Base-by-base conservation (phyloP, 2,113 vertebrate genomes). In the Paramormyrops kingsleyae region DNA sequence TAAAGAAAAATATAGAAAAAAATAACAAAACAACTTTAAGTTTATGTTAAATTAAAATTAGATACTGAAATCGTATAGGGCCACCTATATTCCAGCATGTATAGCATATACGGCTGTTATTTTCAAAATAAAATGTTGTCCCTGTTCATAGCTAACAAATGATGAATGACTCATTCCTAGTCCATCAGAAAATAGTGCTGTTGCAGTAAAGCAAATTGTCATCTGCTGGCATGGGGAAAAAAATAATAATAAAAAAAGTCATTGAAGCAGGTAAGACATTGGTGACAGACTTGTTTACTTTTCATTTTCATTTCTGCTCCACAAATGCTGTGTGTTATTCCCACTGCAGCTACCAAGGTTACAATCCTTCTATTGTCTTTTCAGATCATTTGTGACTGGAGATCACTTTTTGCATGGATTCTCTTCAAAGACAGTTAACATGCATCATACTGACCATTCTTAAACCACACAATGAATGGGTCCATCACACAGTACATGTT, bases 211-310 rank as follows among this genome's bases (percentile, higher is more conserved):
- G 90, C 91, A 91, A 92, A 91, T 92, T 92, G 46, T 88, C 46
- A 47, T 83, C 87, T 84, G 87, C 85, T 83, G 62, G 13, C 53
- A 70, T 70, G 62, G 27, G 62, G n/a, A 31, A 70, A 70, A 59
- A 66, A 70, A 66, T 66, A 66, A 70, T 70, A 70, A 70, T 24
- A 62, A 66, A 66, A 27, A 88, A 49, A 84, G 35, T 42, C 35
- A 83, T 35, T 6, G 62, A 80, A 85, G 90, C 85, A 90, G 88
- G 88, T 91, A 89, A 91, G 89, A 90, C 88, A 90, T 62, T 56
- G 83, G 89, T 89, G 90, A 88, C 91, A 92, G 90, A 89, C 90
- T 90, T 92, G 91, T 92, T 93, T 91, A 91, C 90, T 90, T 91
- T 91, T 91, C 89, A 92, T 91, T 90, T 90, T 90, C 47, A 89